phyloP scores from a whole-genome alignment of 2,113 vertebrate species.

The Oplegnathus fasciatus region DNA sequence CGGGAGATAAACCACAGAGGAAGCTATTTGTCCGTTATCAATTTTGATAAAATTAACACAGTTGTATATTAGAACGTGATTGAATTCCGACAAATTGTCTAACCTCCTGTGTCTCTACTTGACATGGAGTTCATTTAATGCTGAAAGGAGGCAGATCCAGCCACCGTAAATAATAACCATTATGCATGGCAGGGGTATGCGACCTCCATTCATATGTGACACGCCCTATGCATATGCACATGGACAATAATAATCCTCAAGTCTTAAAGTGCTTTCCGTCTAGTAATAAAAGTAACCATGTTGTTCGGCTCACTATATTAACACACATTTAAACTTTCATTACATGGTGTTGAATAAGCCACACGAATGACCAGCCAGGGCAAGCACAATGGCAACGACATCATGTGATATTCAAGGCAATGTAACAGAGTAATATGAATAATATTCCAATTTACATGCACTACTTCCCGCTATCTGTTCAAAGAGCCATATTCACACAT shows the following conservation, averaged over 20 bases:
- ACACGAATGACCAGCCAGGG: slow-evolving; percentile 12
- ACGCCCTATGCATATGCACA: background rate
- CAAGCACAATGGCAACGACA: slow-evolving; percentile 14
- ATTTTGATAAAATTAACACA: slow-evolving; percentile 67
- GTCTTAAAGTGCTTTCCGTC: background rate
- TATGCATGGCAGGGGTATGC: slow-evolving; percentile 22
- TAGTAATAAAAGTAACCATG: background rate
- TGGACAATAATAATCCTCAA: slow-evolving; percentile 3
- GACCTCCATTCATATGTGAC: slow-evolving; percentile 19
- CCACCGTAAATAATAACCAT: slow-evolving; percentile 52
- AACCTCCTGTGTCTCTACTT: slow-evolving; percentile 55
- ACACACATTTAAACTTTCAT: slow-evolving; percentile 21
- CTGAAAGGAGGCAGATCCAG: slow-evolving; percentile 29
- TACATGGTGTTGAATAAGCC: slow-evolving; percentile 1
- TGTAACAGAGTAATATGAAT: slow-evolving; percentile 32
- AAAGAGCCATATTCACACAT: slow-evolving; percentile 40
- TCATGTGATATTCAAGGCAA: slow-evolving; percentile 7
- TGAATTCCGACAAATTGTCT: slow-evolving; percentile 67
- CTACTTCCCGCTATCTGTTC: slow-evolving; percentile 30
- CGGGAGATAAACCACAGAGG: slow-evolving; percentile 42
- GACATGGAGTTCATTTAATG: slow-evolving; percentile 65
- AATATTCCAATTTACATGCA: slow-evolving; percentile 44
- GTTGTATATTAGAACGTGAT: slow-evolving; percentile 68
- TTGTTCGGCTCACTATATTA: background rate
- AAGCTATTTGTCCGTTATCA: slow-evolving; percentile 65